Base-by-base conservation (phyloP, 30 jellyfish, hydroid and myxozoan species). In the Hydractinia symbiolongicarpus region DNA sequence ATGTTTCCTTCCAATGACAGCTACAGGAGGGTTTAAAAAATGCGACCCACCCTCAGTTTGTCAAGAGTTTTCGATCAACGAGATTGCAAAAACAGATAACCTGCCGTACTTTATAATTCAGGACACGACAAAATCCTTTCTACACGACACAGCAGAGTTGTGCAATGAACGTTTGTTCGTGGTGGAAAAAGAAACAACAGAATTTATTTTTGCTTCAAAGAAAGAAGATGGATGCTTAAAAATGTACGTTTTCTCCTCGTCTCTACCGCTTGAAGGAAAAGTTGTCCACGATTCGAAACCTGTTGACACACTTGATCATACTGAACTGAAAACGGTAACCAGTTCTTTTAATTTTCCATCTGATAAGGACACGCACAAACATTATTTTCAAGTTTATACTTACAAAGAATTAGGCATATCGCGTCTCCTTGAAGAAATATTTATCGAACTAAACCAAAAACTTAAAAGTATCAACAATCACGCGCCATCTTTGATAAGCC, bases 391-490 rank as follows among this genome's bases (percentile, higher is more conserved):
- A 44, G 53, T 77, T n/a, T 50, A 44, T 9, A 77, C 85, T 5
- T 77, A 77, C 60, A 53, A 57, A 14, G 85, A 77, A 50, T 16
- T 77, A 50, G 85, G 85, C 51, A 77, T 77, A 16, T 15, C 44
- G 17, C 76, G 85, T 9, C 55, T 77, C 11, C 53, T 55, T n/a
- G 85, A 77, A 15, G 85, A 77, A 77, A 52, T 77, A 52, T 55
- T 20, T 49, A 50, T 66, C 7, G 85, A 77, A 30, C 82, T 77
- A 50, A 60, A 77, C 30, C 50, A 77, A 16, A 74, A 55, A 44
- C 58, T 74, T 15, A 44, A 15, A 5, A 7, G 0, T 44, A 7
- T 64, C 74, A 51, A 51, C 51, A 19, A 4, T 72, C 10, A 58
- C 60, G 44, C 44, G 30, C 76, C 8, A 30, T 30, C 44, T 30